Evolutionary conservation across 2,888 invertebrate genomes (phyloP).

Genomic region (Romanomermis culicivorax): DNA sequence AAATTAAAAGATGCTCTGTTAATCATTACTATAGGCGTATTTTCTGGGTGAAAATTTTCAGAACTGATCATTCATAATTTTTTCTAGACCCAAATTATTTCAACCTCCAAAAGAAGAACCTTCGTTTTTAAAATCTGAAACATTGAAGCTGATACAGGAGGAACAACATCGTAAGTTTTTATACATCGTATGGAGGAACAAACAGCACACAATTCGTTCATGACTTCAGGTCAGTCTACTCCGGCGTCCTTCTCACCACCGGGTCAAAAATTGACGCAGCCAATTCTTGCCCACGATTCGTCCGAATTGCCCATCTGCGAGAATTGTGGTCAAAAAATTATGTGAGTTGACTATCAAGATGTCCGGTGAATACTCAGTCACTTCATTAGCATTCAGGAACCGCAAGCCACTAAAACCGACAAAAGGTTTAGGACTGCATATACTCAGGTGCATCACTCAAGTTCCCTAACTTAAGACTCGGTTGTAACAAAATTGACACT

Average conservation of each 20-base stretch:
- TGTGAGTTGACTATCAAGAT: conserved; percentile 53
- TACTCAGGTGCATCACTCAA: no score
- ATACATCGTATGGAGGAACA: no score
- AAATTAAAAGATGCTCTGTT: no score
- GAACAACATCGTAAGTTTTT: conserved; percentile 16
- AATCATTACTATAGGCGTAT: no score
- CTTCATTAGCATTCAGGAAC: no score
- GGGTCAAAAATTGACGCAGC: conserved; percentile 41
- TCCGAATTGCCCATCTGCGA: conserved; percentile 54
- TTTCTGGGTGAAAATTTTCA: background rate
- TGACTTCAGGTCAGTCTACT: background rate
- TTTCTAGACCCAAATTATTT: conserved; percentile 6
- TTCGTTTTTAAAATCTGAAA: conserved; percentile 17
- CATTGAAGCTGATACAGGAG: conserved; percentile 21
- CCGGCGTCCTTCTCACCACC: conserved; percentile 38
- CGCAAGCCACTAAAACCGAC: no score
- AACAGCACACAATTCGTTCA: no score
- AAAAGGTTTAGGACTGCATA: no score
- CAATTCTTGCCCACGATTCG: conserved; percentile 30
- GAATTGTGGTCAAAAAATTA: conserved; percentile 86
- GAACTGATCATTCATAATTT: background rate
- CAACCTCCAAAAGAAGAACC: background rate
- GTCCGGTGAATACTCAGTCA: no score
- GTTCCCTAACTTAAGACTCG: no score
- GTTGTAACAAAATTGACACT: no score